Evolutionary conservation across 2,888 invertebrate genomes (phyloP).

Genomic region (Drosophila flavopinicola): DNA sequence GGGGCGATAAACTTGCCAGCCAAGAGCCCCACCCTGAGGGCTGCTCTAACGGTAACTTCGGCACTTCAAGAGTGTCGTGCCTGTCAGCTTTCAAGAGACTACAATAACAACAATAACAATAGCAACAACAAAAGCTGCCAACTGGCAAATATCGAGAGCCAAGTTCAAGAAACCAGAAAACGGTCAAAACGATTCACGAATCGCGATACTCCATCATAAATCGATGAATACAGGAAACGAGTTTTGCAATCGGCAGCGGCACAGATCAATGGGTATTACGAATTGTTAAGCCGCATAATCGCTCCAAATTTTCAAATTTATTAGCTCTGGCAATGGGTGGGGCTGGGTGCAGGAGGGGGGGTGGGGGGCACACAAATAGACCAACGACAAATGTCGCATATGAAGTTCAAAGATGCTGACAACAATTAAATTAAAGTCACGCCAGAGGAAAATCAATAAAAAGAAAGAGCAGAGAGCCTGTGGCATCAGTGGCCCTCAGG

Average conservation of each 20-base stretch:
- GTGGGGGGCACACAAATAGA: neutral
- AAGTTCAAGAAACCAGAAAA: slow-evolving; percentile 54
- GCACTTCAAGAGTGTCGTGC: slow-evolving; percentile 37
- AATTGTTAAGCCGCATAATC: slow-evolving; percentile 68
- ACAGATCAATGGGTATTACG: slow-evolving; percentile 57
- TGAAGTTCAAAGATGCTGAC: slow-evolving; percentile 78
- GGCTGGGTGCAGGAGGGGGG: neutral
- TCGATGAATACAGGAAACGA: slow-evolving; percentile 45
- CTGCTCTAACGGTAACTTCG: slow-evolving; percentile 42
- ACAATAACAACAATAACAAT: slow-evolving; percentile 21
- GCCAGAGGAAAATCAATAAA: slow-evolving; percentile 66
- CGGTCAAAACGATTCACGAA: slow-evolving; percentile 8
- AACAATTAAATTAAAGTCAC: slow-evolving; percentile 79
- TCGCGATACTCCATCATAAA: slow-evolving; percentile 29
- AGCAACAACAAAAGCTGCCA: slow-evolving; percentile 17
- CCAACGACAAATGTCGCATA: slow-evolving; percentile 6
- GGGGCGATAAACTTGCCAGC: slow-evolving; percentile 38
- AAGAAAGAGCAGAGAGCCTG: slow-evolving; percentile 34
- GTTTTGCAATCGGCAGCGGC: slow-evolving; percentile 57
- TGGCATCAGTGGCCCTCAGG: slow-evolving; percentile 19
- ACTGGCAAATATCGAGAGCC: slow-evolving; percentile 20
- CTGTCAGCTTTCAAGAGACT: slow-evolving; percentile 36
- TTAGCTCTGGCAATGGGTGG: slow-evolving; percentile 49
- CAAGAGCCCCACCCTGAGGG: slow-evolving; percentile 13
- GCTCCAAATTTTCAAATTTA: slow-evolving; percentile 72